These are phyloP conservation scores for Enteromius trimaculatus DNA, from an alignment of 2,797 vertebrate species.

Conservation along the genomic window DNA sequence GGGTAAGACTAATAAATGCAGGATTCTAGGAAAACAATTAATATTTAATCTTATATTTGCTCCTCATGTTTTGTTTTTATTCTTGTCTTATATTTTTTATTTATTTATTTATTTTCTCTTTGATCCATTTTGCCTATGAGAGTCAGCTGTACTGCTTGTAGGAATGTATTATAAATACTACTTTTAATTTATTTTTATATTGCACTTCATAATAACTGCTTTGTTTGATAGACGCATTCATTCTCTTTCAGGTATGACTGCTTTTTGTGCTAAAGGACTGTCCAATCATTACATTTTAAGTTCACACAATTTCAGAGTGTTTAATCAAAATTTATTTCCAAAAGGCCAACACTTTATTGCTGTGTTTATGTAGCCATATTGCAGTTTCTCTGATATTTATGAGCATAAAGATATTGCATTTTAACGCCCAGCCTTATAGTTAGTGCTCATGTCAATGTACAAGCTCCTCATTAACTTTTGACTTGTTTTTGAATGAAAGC, in stretches of 20 bases:
- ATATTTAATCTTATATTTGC: background rate
- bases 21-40: background rate
- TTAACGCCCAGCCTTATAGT: background rate
- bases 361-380: conserved; percentile 11
- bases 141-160: background rate
- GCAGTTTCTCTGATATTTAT: conserved; percentile 19
- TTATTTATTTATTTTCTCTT: background rate
- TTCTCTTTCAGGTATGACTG: background rate
- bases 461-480: background rate
- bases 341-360: background rate
- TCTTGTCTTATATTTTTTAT: background rate
- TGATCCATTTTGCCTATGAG: background rate
- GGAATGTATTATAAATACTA: background rate
- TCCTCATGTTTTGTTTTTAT: background rate
- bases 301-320: background rate
- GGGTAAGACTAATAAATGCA: background rate
- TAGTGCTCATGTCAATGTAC: background rate
- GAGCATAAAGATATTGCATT: background rate
- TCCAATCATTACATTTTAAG: conserved; percentile 20
- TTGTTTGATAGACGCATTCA: conserved; percentile 50
- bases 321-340: conserved; percentile 2
- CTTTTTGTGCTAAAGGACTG: background rate
- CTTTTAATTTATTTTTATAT: background rate
- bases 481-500: background rate
- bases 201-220: conserved; percentile 41